Evolutionary conservation across 2,888 invertebrate species (phyloP), one percentile per base, ranked within the genome.

Genomic region (Phasia obesa): DNA sequence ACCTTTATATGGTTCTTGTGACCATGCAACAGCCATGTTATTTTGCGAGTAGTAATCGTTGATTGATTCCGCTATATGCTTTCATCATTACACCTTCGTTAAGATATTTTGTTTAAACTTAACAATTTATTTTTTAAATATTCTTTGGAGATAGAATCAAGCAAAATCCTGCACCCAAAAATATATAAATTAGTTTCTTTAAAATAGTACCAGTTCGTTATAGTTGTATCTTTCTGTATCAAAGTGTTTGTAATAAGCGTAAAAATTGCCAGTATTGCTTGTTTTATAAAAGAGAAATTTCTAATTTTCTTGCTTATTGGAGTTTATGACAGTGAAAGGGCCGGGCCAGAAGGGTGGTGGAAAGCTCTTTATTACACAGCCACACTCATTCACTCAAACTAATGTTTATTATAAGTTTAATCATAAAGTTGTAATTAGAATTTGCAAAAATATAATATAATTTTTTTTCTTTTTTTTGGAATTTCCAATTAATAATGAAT

Each of bases 401-500:
- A 25, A 31, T 7, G 9, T 23, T 25, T 38, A 19, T 53, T 11
- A 53, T 49, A 69, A 47, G 49, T 57, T 71, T 78, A 67, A 65
- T 62, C 75, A 75, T 76, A 83, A 83, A 83, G 55, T 75, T 79
- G 71, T 83, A 83, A 83, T 83, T 83, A 79, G 79, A 83, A 65
- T 76, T 74, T 79, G 69, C 47, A 60, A 67, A 67, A 81, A 67
- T 25, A 59, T n/a, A n/a, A n/a, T n/a, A n/a, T n/a, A n/a, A n/a
- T n/a, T n/a, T n/a, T n/a, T 47, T 21, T 47, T n/a, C 19, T 25
- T 71, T 55, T 65, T 76, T 78, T 31, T 59, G 69, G 35, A 64
- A 78, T 82, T 74, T 82, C 78, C 78, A 82, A 82, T 82, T 82
- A 82, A 82, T 82, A 77, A 82, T 82, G 82, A 82, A 82, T 82